Evolutionary conservation across 2,888 invertebrate genomes (phyloP).

Genomic region (Acanthococcus lagerstroemiae): DNA sequence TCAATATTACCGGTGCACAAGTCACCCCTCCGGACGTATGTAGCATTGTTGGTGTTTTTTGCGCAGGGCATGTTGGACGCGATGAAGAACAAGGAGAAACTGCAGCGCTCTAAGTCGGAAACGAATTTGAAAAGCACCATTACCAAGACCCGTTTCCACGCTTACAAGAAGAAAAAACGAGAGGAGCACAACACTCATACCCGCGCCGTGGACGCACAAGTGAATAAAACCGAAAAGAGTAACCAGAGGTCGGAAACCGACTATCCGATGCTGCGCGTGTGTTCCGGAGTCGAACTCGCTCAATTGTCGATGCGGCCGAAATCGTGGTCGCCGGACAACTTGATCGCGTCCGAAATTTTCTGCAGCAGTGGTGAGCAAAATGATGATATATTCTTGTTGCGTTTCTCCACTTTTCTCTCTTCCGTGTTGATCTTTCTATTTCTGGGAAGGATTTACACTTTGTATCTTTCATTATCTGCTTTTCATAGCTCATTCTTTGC

Average conservation of each 20-base stretch:
- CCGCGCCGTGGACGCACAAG: constrained; percentile 39
- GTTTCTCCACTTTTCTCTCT: no score
- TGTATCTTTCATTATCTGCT: not conserved
- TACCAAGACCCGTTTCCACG: constrained; percentile 17
- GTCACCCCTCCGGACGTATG: not conserved
- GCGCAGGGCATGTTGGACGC: constrained; percentile 85
- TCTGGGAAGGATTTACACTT: not conserved
- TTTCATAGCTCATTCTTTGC: no score
- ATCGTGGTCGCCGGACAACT: constrained; percentile 64
- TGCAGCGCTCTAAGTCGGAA: constrained; percentile 87
- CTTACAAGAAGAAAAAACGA: constrained; percentile 38
- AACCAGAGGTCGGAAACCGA: constrained; percentile 50
- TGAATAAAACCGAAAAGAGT: constrained; percentile 49
- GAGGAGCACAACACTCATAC: constrained; percentile 37
- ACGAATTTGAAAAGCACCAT: constrained; percentile 61
- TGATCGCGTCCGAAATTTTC: constrained; percentile 49
- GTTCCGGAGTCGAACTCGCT: constrained; percentile 34
- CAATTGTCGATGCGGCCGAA: constrained; percentile 49
- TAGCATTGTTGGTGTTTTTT: constrained; percentile 19
- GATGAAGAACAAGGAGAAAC: constrained; percentile 86
- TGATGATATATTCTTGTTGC: no score
- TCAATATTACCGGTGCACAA: no score
- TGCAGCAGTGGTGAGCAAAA: constrained; percentile 42
- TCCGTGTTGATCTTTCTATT: not conserved
- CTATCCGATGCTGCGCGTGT: constrained; percentile 37